These are phyloP conservation scores for Pantherophis guttatus DNA, from an alignment of 2,113 vertebrate genomes.

Conservation along the genomic window DNA sequence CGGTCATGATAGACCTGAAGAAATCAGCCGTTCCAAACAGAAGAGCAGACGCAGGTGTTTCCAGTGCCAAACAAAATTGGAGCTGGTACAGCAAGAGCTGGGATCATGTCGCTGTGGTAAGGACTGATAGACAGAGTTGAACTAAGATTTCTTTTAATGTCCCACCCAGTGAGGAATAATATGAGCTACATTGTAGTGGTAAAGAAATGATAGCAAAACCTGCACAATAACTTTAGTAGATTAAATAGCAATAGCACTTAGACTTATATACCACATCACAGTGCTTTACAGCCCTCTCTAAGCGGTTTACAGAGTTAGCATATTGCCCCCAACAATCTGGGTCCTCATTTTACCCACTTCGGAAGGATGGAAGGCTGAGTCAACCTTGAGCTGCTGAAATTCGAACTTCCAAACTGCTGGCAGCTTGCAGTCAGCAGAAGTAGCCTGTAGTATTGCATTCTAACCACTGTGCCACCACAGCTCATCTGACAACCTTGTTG, in stretches of 20 bases:
- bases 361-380: no score
- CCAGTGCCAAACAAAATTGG: constrained; percentile 98
- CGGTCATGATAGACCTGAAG: constrained; percentile 72
- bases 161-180: accelerated
- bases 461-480: no score
- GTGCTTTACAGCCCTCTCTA: no score
- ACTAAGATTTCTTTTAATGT: accelerated
- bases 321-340: no score
- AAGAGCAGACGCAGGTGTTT: constrained; percentile 95
- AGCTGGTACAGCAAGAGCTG: constrained; percentile 96
- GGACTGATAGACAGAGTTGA: constrained; percentile 43
- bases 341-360: no score
- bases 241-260: no score
- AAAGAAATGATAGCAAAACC: constrained; percentile 36
- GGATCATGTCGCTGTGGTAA: constrained; percentile 97
- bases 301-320: no score
- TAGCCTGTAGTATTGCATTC: no score
- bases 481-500: neutral
- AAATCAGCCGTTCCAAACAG: constrained; percentile 88
- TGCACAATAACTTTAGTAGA: constrained; percentile 1
- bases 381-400: no score
- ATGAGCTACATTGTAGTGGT: neutral
- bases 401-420: no score
- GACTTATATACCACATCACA: no score
- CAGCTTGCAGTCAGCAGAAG: no score